Evolutionary conservation across 2,888 invertebrate species (phyloP).

Genomic region (Gnatocerus cornutus): DNA sequence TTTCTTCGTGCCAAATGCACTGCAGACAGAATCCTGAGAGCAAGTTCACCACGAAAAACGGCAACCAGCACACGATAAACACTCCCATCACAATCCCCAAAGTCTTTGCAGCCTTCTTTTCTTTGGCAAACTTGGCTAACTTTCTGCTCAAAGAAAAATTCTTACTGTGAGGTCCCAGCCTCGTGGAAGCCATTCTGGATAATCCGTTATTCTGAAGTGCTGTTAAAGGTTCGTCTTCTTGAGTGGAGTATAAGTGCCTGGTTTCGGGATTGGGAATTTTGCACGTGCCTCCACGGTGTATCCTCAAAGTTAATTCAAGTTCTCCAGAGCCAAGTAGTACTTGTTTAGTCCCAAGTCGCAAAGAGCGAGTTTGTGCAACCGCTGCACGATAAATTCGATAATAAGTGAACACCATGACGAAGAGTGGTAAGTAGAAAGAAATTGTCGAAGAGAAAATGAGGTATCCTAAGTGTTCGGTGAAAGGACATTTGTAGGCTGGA

Average conservation of each 20-base stretch:
- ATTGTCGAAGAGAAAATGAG: conserved; percentile 98
- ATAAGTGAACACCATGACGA: conserved; percentile 99
- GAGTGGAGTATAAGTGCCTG: conserved; percentile 73
- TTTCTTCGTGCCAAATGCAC: conserved; percentile 91
- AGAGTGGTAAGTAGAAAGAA: conserved; percentile 96
- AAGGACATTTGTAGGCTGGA: conserved; percentile 91
- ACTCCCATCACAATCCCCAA: conserved; percentile 97
- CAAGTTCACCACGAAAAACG: conserved; percentile 96
- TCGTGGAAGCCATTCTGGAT: conserved; percentile 79
- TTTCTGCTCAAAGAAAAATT: conserved; percentile 95
- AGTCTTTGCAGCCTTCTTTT: conserved; percentile 98
- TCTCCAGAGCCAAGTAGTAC: conserved; percentile 90
- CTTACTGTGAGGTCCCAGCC: conserved; percentile 79
- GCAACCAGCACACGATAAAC: conserved; percentile 97
- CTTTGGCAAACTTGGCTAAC: conserved; percentile 95
- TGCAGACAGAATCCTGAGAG: conserved; percentile 91
- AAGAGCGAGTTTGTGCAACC: conserved; percentile 90
- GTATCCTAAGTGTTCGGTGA: conserved; percentile 97
- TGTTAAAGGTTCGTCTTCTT: conserved; percentile 84
- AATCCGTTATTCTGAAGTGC: conserved; percentile 86
- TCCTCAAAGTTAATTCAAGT: conserved; percentile 90
- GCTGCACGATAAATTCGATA: conserved; percentile 97
- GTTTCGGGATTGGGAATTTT: conserved; percentile 71
- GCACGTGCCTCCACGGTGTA: conserved; percentile 92
- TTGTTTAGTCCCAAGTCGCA: conserved; percentile 93